Evolutionary conservation across 2,113 vertebrate species (phyloP), one percentile per base, ranked within the genome.

Genomic region (Arizona elegans): DNA sequence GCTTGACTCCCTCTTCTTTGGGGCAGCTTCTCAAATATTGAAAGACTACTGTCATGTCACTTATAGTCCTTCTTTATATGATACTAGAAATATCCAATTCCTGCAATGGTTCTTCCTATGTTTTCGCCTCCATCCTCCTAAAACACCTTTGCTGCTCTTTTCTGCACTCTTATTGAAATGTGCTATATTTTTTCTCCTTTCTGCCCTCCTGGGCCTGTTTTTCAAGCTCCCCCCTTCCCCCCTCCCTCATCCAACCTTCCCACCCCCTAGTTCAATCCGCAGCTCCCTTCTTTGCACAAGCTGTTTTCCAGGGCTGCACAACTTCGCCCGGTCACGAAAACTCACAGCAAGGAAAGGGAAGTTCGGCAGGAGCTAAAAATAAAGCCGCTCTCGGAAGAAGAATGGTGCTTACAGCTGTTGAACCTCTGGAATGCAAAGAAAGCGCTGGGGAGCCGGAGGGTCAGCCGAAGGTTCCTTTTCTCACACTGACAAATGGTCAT

Each of bases 361-460:
- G 97, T 95, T 97, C 96, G 92, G 94, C 94, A 53, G 59, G 81
- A 95, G 96, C 98, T 98, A 98, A 98, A 99, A 99, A 98, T 98
- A 97, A 97, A 56, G 56, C 56, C 21, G 19, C 6, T 58, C 43
- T 52, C 50, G 43, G 92, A 91, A 94, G 43, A 92, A 97, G 97
- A 96, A 92, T 97, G 97, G 96, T 95, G 97, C 94, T 97, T 98
- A 94, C 97, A 97, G 98, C 97, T 98, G 97, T 95, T 95, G 95
- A 96, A 97, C 97, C 96, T 97, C 97, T 98, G 97, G 96, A 97
- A 97, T 98, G 98, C 98, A 97, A 98, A 98, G 98, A 97, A 98
- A 98, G 98, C 97, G 97, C 59, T 12, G 50, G 95, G 96, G 96
- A 96, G 62, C 88, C 0, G 33, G 93, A 97, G 98, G 98, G 98